These are phyloP conservation scores for Tineola bisselliella DNA, from an alignment of 2,888 invertebrate species.

Conservation along the genomic window DNA sequence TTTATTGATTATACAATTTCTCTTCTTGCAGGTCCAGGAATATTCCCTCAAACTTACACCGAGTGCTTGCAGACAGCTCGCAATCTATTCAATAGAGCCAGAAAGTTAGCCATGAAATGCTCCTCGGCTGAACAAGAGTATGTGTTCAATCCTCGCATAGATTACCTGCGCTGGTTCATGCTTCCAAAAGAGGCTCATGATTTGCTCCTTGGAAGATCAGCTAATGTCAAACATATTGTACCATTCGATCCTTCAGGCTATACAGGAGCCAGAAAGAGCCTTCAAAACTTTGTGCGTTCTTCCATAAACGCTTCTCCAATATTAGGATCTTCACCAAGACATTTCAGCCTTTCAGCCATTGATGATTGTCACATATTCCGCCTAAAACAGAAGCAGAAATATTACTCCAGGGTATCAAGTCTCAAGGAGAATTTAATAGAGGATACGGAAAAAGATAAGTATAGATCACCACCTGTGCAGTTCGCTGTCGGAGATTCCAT, in stretches of 20 bases:
- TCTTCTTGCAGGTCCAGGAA: slow-evolving; percentile 67
- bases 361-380: slow-evolving; percentile 65
- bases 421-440: slow-evolving; percentile 49
- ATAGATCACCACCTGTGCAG: slow-evolving; percentile 59
- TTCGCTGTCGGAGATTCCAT: slow-evolving; percentile 77
- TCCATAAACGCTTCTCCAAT: slow-evolving; percentile 55
- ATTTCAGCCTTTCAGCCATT: slow-evolving; percentile 75
- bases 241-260: slow-evolving; percentile 77
- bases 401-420: slow-evolving; percentile 53
- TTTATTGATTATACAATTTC: neutral
- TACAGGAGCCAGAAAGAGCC: slow-evolving; percentile 59
- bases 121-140: slow-evolving; percentile 79
- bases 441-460: slow-evolving; percentile 31
- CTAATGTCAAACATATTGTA: slow-evolving; percentile 79
- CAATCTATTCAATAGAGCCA: slow-evolving; percentile 78
- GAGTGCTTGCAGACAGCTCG: slow-evolving; percentile 83
- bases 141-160: slow-evolving; percentile 74
- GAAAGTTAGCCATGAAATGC: slow-evolving; percentile 79
- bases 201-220: slow-evolving; percentile 75
- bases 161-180: slow-evolving; percentile 87
- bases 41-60: slow-evolving; percentile 77
- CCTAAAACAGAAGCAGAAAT: slow-evolving; percentile 55
- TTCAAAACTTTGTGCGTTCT: slow-evolving; percentile 37
- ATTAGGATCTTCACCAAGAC: slow-evolving; percentile 69
- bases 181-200: slow-evolving; percentile 87